A percentile compares a stretch with the other conserved stretches of the same genome.
phyloP scores from a whole-genome alignment of 2,888 invertebrate genomes.

The Aphelenchoides bicaudatus region DNA sequence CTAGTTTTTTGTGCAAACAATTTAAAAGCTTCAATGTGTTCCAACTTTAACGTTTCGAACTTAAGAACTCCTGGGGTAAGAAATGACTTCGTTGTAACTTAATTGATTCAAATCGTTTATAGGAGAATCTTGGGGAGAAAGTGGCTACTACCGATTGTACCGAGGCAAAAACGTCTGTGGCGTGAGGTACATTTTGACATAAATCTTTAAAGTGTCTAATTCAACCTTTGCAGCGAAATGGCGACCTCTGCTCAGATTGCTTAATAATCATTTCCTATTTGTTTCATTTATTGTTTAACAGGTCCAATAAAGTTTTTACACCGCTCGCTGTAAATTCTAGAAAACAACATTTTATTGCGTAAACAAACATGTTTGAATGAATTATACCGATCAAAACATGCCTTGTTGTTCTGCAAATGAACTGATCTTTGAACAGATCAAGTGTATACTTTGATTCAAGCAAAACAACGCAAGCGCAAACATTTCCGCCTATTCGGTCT shows the following conservation, averaged over 20 bases:
- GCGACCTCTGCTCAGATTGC: background rate
- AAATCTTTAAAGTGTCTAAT: no score
- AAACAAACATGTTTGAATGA: no score
- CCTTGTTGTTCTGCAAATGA: no score
- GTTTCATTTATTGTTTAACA: background rate
- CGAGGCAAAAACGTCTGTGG: conserved; percentile 93
- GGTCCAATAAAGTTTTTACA: background rate
- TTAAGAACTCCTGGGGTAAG: conserved; percentile 60
- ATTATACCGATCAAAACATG: no score
- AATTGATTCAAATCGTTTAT: background rate
- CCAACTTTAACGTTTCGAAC: conserved; percentile 12
- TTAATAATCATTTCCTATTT: background rate
- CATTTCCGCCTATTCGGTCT: no score
- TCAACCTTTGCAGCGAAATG: no score
- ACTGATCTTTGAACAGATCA: no score
- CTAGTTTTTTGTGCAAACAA: no score
- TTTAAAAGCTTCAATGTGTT: background rate
- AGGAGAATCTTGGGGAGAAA: no score
- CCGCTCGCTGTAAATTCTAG: background rate
- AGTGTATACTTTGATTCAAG: no score
- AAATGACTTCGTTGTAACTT: no score
- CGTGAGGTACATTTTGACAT: conserved; percentile 80
- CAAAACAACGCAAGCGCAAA: no score
- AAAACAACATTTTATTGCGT: background rate
- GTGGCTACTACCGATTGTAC: conserved; percentile 69